Evolutionary conservation across 1,140 invertebrate species (phyloP), one percentile per base, ranked within the genome.

Genomic region (Macrobrachium rosenbergii): DNA sequence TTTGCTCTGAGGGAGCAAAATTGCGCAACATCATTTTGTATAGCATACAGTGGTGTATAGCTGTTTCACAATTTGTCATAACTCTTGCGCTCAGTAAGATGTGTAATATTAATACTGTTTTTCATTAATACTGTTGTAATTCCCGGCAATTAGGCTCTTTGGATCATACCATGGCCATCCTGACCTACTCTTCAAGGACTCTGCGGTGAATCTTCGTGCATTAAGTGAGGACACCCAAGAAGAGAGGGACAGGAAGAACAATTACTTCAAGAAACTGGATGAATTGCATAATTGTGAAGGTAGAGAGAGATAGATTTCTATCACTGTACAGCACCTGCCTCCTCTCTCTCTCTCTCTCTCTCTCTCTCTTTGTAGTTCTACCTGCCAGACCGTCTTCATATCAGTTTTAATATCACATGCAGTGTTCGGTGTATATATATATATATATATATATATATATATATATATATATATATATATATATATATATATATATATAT

Each of bases 281-380:
- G 84, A 86, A 75, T 28, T 86, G 77, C 84, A 86, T 79, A 80
- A 7, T 43, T 86, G 84, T 75, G 84, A 86, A 80, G 67, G 84
- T 86, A 43, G 67, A 64, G 19, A 43, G 16, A n/a, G 37, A 37
- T 37, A 1, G 28, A 37, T 3, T 37, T 37, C 28, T 37, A 2
- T 37, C 28, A 37, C 28, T 37, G 28, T 37, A 3, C 3, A 2
- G 28, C 28, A 37, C 28, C 28, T 37, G 1, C 28, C 28, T 37
- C 28, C 28, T 52, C 52, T 52, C 52, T 52, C 52, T 8, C 7
- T 8, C 52, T 52, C 52, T 52, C 12, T 52, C 52, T 8, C 52
- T 52, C 52, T 52, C 52, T 52, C 7, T 52, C 52, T 52, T 8
- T 52, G 52, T 37, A 37, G 28, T 37, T 37, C 3, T 37, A 21